Conservation (phyloP, 2,797 vertebrate genomes). For the Gadopsis marmoratus region DNA sequence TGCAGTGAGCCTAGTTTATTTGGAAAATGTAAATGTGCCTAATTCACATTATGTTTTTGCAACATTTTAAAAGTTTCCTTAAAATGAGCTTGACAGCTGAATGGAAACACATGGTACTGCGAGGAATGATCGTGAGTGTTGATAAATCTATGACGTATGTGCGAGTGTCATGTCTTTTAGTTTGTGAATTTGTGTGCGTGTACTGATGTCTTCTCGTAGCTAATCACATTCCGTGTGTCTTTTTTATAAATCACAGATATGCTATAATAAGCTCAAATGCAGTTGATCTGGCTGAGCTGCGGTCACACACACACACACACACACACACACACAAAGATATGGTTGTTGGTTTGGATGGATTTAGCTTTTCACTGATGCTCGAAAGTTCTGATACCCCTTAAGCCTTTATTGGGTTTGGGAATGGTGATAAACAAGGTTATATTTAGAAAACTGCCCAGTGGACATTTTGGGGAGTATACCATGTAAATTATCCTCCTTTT, state of each 20-base stretch:
- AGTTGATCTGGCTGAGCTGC: conserved; percentile 46
- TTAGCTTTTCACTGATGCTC: neutral
- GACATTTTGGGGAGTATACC: neutral
- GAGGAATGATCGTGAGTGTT: no score
- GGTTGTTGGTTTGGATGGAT: neutral
- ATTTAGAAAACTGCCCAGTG: neutral
- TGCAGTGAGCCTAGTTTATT: no score
- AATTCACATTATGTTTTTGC: no score
- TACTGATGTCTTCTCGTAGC: neutral
- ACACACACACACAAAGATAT: no score
- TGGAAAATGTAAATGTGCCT: no score
- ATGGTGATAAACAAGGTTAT: neutral
- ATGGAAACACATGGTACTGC: no score
- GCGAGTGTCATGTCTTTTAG: neutral
- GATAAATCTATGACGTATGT: neutral
- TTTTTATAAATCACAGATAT: conserved; percentile 42
- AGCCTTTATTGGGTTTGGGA: neutral
- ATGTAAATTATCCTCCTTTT: neutral
- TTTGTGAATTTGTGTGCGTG: neutral
- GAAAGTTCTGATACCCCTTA: neutral
- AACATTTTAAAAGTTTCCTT: no score
- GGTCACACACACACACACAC: neutral
- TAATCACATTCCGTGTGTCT: conserved; percentile 10
- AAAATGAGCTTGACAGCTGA: no score
- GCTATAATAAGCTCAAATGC: conserved; percentile 39